These are phyloP conservation scores for Synanthedon vespiformis DNA, from an alignment of 2,888 invertebrate species.

Conservation along the genomic window DNA sequence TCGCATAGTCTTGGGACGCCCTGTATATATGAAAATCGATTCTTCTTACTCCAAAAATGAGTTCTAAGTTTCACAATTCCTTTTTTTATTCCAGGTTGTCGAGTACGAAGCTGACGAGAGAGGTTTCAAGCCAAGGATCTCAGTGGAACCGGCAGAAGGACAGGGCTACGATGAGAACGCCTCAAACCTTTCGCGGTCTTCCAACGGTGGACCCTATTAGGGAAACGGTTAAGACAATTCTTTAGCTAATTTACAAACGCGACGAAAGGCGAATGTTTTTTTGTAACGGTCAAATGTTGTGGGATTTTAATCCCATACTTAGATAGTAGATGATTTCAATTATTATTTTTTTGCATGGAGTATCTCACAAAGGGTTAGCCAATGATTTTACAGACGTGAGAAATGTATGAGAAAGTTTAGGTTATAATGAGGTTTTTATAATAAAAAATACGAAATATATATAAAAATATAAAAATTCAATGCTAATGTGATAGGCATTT, in stretches of 20 bases:
- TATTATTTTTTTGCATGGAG: background rate
- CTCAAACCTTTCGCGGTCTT: constrained; percentile 29
- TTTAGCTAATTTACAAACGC: background rate
- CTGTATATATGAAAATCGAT: too few species aligned
- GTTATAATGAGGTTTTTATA: background rate
- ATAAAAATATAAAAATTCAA: too few species aligned
- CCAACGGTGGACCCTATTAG: constrained; percentile 40
- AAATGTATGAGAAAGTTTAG: background rate
- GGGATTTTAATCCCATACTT: too few species aligned
- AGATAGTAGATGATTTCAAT: background rate
- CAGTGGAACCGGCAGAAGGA: constrained; percentile 45
- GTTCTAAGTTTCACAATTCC: too few species aligned
- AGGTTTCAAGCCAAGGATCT: constrained; percentile 76
- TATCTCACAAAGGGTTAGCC: background rate
- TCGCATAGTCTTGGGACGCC: too few species aligned
- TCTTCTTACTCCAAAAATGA: too few species aligned
- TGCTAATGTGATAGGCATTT: too few species aligned
- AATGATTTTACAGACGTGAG: background rate
- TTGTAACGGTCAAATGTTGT: too few species aligned
- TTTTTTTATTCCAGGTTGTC: constrained; percentile 59
- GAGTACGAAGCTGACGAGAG: constrained; percentile 79
- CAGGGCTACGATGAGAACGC: constrained; percentile 48
- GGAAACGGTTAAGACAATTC: background rate
- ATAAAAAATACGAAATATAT: background rate
- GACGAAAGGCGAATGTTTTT: too few species aligned